These are phyloP conservation scores for Tupiocoris notatus DNA, from an alignment of 2,888 invertebrate species.

Conservation along the genomic window DNA sequence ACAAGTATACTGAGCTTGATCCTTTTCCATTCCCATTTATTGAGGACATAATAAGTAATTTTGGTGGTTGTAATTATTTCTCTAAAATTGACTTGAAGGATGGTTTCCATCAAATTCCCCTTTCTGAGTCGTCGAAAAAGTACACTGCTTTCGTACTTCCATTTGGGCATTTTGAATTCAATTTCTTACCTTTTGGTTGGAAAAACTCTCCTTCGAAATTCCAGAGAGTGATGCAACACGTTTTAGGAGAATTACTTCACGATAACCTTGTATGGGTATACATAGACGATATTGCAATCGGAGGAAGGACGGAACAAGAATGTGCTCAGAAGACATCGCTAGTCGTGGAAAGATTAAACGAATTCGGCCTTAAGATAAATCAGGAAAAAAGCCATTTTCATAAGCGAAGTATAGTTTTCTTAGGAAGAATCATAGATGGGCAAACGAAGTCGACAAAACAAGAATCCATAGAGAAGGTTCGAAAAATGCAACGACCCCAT, in stretches of 20 bases:
- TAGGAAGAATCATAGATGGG: constrained; percentile 4
- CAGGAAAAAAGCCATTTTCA: background rate
- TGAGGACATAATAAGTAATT: too few relatives aligned
- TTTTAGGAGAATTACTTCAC: too few relatives aligned
- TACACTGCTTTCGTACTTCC: too few relatives aligned
- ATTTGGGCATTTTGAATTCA: constrained; percentile 11
- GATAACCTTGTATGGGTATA: constrained; percentile 3
- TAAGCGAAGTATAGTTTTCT: background rate
- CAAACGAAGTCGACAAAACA: background rate
- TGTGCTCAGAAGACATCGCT: too few relatives aligned
- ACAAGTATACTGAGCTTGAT: too few relatives aligned
- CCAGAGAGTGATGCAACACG: background rate
- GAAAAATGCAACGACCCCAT: constrained; percentile 7
- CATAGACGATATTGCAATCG: background rate
- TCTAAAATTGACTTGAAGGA: too few relatives aligned
- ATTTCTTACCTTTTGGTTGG: constrained; percentile 5
- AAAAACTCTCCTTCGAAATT: constrained; percentile 23
- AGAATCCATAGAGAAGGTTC: background rate
- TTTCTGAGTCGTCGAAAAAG: too few relatives aligned
- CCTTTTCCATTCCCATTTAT: too few relatives aligned
- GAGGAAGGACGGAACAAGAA: background rate
- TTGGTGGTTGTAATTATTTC: too few relatives aligned
- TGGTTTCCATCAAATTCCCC: too few relatives aligned
- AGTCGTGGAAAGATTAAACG: background rate
- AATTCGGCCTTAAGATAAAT: background rate